Evolutionary conservation across 2,888 invertebrate genomes (phyloP), one percentile per base, ranked within the genome.

Genomic region (Petrophora chlorosata): DNA sequence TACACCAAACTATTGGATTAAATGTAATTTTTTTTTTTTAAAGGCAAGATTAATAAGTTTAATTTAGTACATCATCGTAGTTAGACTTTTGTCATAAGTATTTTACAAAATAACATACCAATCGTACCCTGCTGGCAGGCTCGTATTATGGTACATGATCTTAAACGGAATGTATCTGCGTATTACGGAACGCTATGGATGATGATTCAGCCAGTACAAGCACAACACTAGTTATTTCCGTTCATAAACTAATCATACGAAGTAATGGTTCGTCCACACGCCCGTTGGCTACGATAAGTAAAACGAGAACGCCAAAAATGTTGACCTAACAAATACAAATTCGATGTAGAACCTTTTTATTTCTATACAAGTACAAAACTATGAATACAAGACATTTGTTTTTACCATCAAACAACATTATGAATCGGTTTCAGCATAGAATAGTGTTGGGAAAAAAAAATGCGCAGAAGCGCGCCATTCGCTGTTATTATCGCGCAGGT

Each of bases 381-480:
- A n/a, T n/a, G n/a, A n/a, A n/a, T n/a, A n/a, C n/a, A n/a, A n/a
- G n/a, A n/a, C n/a, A n/a, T n/a, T n/a, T n/a, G n/a, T n/a, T n/a
- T n/a, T n/a, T n/a, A n/a, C n/a, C n/a, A n/a, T n/a, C n/a, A n/a
- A n/a, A n/a, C n/a, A n/a, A n/a, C n/a, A n/a, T n/a, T n/a, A n/a
- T n/a, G n/a, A n/a, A n/a, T n/a, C n/a, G n/a, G n/a, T n/a, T n/a
- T n/a, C n/a, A n/a, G n/a, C n/a, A n/a, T n/a, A n/a, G 56, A 9
- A 14, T 43, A 50, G 49, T 39, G 49, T 14, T 39, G 43, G 33
- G 43, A 29, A 29, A 36, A 32, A 22, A 4, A 19, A 0, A 1
- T 70, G 76, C 79, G 82, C 81, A 81, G 77, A 76, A 68, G 77
- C 86, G 81, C 83, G 83, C 82, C 79, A 76, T 80, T 78, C 70